phyloP scores from a whole-genome alignment of 2,797 vertebrate genomes.

The Chaunax sp. region DNA sequence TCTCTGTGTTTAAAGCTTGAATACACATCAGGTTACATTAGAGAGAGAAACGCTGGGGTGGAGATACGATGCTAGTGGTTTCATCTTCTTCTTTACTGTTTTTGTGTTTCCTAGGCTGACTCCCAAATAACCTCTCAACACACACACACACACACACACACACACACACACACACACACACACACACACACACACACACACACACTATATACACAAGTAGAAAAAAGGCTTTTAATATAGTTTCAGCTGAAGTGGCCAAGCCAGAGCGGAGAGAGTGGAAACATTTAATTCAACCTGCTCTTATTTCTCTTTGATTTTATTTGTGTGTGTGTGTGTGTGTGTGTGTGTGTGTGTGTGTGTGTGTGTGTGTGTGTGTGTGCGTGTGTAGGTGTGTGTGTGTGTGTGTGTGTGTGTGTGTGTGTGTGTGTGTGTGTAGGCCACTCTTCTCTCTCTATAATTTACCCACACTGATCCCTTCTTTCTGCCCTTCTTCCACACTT shows the following conservation, averaged over 20 bases:
- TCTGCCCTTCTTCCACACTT: slow-evolving; percentile 14
- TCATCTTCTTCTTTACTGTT: background rate
- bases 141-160: background rate
- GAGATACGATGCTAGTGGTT: background rate
- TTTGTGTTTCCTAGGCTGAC: slow-evolving; percentile 1
- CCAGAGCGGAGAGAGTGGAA: slow-evolving; percentile 35
- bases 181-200: background rate
- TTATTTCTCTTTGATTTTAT: background rate
- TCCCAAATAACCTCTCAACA: slow-evolving; percentile 12
- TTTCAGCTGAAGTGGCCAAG: slow-evolving; percentile 47
- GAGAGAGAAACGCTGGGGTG: slow-evolving; percentile 13
- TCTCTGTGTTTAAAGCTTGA: slow-evolving; percentile 69
- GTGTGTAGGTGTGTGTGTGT: background rate
- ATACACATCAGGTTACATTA: slow-evolving; percentile 73
- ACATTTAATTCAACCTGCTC: slow-evolving; percentile 14
- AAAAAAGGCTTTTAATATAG: slow-evolving; percentile 51
- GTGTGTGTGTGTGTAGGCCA: too few species aligned
- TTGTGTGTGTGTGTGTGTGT: background rate
- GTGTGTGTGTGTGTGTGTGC: background rate
- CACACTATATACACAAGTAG: background rate
- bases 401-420: background rate
- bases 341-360: background rate
- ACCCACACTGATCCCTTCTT: slow-evolving; percentile 1
- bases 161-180: background rate
- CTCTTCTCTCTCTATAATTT: slow-evolving; percentile 11